Conservation (phyloP, 2,888 invertebrate species). For the Hipparchia semele region DNA sequence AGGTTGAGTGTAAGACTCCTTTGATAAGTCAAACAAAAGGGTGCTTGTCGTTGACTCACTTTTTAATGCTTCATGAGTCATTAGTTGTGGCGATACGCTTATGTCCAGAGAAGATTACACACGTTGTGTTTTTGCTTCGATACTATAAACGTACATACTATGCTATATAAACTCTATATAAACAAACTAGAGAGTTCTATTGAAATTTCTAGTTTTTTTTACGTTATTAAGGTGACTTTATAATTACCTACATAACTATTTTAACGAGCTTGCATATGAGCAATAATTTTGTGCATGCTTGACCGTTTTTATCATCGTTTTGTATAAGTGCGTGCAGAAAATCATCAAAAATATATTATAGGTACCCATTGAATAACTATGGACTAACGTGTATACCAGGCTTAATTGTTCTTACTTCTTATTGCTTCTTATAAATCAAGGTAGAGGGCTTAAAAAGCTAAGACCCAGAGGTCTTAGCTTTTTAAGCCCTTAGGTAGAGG, state of each 20-base stretch:
- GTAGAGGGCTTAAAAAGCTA: too few species aligned
- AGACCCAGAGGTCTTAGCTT: too few species aligned
- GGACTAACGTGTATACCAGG: too few species aligned
- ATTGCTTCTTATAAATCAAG: too few species aligned
- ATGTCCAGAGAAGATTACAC: conserved; percentile 6
- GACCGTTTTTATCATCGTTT: too few species aligned
- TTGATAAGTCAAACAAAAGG: conserved; percentile 27
- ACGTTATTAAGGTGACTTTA: not conserved
- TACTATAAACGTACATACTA: not conserved
- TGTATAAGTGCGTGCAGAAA: not conserved
- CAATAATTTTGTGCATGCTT: too few species aligned
- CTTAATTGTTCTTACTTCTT: too few species aligned
- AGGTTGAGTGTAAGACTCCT: conserved; percentile 18
- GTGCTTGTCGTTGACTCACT: conserved; percentile 31
- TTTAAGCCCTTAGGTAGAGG: too few species aligned
- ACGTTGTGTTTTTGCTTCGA: conserved; percentile 14
- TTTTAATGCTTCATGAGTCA: conserved; percentile 26
- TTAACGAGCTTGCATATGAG: not conserved
- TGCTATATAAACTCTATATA: too few species aligned
- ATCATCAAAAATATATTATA: too few species aligned
- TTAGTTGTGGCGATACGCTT: conserved; percentile 11
- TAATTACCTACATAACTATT: not conserved
- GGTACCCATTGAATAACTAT: too few species aligned
- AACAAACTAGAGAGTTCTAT: not conserved
- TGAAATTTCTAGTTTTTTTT: not conserved